Percentiles rank a stretch among this genome's conserved stretches.
Conservation (phyloP, 2,797 vertebrate genomes). For the Ptychadena robeensis region DNA sequence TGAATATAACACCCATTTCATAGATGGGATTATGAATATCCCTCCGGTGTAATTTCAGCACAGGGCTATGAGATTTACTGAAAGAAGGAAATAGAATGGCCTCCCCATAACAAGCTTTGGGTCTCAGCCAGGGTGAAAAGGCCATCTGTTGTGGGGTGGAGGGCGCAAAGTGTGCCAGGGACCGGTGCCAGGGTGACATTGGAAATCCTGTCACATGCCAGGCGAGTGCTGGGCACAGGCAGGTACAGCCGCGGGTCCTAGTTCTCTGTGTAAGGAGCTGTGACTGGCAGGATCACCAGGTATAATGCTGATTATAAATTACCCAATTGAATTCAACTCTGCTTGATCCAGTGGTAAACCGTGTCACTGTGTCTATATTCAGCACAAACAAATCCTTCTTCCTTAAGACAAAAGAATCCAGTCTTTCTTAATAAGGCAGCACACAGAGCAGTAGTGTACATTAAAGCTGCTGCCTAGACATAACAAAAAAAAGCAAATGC, state of each 20-base stretch:
- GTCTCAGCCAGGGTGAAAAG: slow-evolving; percentile 50
- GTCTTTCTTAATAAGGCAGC: neutral
- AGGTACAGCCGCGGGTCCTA: slow-evolving; percentile 38
- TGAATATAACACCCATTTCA: neutral
- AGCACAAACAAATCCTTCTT: neutral
- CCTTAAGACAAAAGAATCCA: neutral
- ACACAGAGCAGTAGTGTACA: neutral
- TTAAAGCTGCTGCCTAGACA: neutral
- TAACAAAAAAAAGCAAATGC: neutral
- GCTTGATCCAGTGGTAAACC: neutral
- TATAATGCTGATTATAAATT: slow-evolving; percentile 37
- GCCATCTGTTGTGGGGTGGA: slow-evolving; percentile 43
- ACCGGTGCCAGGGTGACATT: slow-evolving; percentile 50
- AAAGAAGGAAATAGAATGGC: neutral
- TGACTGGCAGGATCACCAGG: slow-evolving; percentile 34
- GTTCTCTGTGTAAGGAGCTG: slow-evolving; percentile 27
- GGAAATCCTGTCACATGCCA: slow-evolving; percentile 58
- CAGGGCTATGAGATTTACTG: neutral
- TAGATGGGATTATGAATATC: neutral
- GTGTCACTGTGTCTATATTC: neutral
- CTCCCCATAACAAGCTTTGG: slow-evolving; percentile 20
- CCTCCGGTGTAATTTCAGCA: neutral
- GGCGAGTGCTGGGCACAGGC: slow-evolving; percentile 45
- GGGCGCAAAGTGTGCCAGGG: slow-evolving; percentile 44
- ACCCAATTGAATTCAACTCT: slow-evolving; percentile 2